A percentile compares a stretch with the other conserved stretches of the same genome.
These are phyloP conservation scores for Macrosteles quadrilineatus DNA, from an alignment of 1,140 invertebrate genomes.

Conservation along the genomic window DNA sequence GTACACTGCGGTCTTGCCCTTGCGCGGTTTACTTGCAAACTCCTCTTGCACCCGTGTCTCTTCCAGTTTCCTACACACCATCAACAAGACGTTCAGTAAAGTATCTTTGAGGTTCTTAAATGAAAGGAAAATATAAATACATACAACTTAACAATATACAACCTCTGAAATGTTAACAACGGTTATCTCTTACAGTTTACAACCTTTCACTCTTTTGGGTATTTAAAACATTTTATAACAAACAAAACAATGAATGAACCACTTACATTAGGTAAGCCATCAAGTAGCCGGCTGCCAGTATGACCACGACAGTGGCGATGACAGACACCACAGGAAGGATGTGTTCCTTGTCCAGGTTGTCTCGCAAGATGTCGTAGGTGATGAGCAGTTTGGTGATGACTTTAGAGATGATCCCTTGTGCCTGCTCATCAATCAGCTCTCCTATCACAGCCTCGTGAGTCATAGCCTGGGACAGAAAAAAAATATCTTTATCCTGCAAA, in stretches of 20 bases:
- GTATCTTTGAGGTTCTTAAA: too few species aligned
- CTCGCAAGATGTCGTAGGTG: constrained; percentile 71
- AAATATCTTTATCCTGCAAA: background rate
- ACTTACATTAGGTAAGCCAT: constrained; percentile 86
- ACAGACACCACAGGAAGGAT: constrained; percentile 80
- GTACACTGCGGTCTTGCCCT: constrained; percentile 43
- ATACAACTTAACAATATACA: too few species aligned
- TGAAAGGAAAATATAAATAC: too few species aligned
- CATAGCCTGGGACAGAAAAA: constrained; percentile 49
- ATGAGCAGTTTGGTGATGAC: constrained; percentile 67
- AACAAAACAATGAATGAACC: too few species aligned
- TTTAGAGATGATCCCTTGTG: constrained; percentile 67
- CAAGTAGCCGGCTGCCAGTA: constrained; percentile 79
- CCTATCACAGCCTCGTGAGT: constrained; percentile 66
- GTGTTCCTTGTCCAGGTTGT: constrained; percentile 77
- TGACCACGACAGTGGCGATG: constrained; percentile 76
- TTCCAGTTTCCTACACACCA: constrained; percentile 65
- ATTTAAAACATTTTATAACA: too few species aligned
- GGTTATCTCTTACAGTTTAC: too few species aligned
- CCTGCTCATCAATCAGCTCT: constrained; percentile 56
- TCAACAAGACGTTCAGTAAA: too few species aligned
- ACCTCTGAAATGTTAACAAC: too few species aligned
- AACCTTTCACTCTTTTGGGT: too few species aligned
- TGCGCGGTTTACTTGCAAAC: constrained; percentile 50
- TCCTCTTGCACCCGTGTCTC: constrained; percentile 68